Base-by-base conservation (phyloP, 1,140 invertebrate species). In the Achroia grisella region DNA sequence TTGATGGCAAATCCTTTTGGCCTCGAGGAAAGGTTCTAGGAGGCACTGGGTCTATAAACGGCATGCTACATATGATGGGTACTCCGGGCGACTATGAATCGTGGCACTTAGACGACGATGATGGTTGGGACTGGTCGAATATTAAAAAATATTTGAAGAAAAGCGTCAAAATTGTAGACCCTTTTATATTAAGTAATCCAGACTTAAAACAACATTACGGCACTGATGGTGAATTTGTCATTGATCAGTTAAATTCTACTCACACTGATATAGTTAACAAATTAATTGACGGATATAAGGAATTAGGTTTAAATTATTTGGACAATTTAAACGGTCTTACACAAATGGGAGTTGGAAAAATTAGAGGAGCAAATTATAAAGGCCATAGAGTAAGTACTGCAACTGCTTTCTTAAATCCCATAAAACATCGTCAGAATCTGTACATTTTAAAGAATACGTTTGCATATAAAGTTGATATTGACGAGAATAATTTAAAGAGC, bases 141-240 rank as follows among this genome's bases (percentile, higher is more conserved):
- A 88, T 94, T 71, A 87, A 90, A 27, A 90, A 91, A 58, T 91
- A 90, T 60, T 91, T 92, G 53, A 86, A 87, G 68, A 88, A 89
- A 68, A 78, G 76, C 37, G 86, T 88, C 71, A 77, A 83, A 56
- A 55, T 75, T 14, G 60, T 68, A 17, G 69, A 67, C 34, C 75
- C 62, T 4, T 74, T 44, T 17, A 79, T 65, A 36, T 58, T 46
- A 34, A 81, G 52, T 45, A 69, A 85, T 45, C 56, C 69, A 11
- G 48, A 79, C 31, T 52, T 78, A 35, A 36, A 48, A 42, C 53
- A 72, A 44, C 52, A 78, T 33, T 71, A 85, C 39, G 84, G 86
- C 2, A 62, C 56, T 5, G 55, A 74, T 5, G 86, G 86, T 14
- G 62, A 72, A 42, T 73, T 79, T 39, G 50, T 78, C 35, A 48